Evolutionary conservation across 2,888 invertebrate genomes (phyloP), one percentile per base, ranked within the genome.

Genomic region (Chironomus tentans): DNA sequence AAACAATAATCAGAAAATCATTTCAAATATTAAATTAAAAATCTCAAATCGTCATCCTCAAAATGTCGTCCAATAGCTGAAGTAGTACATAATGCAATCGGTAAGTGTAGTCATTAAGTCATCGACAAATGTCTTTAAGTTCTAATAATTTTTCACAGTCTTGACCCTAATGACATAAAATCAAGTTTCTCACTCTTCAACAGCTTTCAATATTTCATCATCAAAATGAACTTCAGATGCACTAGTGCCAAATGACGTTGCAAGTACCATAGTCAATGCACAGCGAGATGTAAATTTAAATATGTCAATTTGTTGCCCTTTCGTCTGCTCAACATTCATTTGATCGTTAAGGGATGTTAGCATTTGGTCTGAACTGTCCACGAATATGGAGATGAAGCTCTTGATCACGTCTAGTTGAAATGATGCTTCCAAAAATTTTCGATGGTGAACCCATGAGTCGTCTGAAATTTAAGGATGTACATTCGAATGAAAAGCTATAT

Each of bases 181-280:
- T 62, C 38, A 46, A 28, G 7, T 15, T n/a, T 48, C 73, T 74
- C 48, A 74, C 74, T 74, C 74, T 74, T 74, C 74, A 48, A 74
- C 74, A 65, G 74, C 65, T 28, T 74, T 74, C 2, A 74, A 47
- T 4, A 74, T 68, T 5, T 74, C 74, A 28, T 74, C 74, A 47
- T 38, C 28, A 46, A 74, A 47, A 12, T 68, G 68, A 22, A 74
- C 74, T 48, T 74, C 68, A 12, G 65, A 22, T 10, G 68, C 68
- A 22, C 18, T 48, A 3, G 68, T 18, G 3, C 74, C 74, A 68
- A 74, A 74, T 48, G 74, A 74, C 13, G 74, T 22, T n/a, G 68
- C 65, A 46, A 65, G 50, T 18, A 74, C 48, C 74, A 74, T 74
- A 4, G 65, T 68, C 15, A 74, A 47, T 68, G 74, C 22, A 18